These are phyloP conservation scores for Empidonax alnorum DNA, from an alignment of 2,113 vertebrate species.

Conservation along the genomic window DNA sequence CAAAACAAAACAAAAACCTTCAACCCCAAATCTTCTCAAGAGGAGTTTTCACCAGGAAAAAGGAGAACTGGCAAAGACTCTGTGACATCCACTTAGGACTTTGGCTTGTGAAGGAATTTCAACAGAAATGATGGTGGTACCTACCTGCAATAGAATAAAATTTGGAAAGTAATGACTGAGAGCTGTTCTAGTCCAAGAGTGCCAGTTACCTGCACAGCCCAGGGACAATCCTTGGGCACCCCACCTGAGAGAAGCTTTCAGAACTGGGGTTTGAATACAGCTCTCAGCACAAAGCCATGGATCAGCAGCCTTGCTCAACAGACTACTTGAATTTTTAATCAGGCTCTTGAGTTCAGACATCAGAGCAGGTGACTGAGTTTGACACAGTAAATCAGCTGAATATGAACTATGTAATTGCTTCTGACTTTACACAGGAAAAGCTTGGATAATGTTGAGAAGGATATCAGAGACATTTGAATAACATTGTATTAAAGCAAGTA, in stretches of 20 bases:
- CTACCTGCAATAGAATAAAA: background rate
- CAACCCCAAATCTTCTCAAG: background rate
- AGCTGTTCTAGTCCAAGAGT: background rate
- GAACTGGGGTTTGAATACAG: background rate
- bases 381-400: conserved; percentile 28
- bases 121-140: background rate
- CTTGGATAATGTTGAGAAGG: background rate
- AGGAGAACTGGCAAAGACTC: background rate
- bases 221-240: background rate
- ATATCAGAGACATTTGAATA: conserved; percentile 2
- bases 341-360: background rate
- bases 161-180: background rate
- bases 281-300: background rate
- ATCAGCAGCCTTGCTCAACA: background rate
- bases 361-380: background rate
- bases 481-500: background rate
- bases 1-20: background rate
- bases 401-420: conserved; percentile 19
- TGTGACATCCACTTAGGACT: background rate
- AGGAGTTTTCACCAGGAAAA: background rate
- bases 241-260: background rate
- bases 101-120: background rate
- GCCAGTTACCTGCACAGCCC: background rate
- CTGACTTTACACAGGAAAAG: background rate
- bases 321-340: conserved; percentile 1